Conservation (phyloP, 2,113 vertebrate genomes). For the Sprattus sprattus region DNA sequence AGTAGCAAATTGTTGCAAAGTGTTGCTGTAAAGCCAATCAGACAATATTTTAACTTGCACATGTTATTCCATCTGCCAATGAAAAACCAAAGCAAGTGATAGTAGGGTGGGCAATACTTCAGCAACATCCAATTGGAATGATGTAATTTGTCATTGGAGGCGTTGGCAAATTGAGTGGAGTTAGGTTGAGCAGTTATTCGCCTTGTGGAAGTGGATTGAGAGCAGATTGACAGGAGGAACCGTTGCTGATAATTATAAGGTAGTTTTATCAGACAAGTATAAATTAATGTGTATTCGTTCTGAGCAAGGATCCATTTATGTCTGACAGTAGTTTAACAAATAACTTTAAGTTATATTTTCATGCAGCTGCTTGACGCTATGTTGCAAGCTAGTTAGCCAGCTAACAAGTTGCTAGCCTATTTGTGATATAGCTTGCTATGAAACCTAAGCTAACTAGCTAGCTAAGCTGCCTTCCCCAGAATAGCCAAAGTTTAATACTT, state of each 20-base stretch:
- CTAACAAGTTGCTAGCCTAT: slow-evolving; percentile 10
- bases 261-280: slow-evolving; percentile 8
- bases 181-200: slow-evolving; percentile 1
- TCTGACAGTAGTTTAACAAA: not conserved
- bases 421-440: not conserved
- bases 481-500: slow-evolving; percentile 6
- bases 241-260: slow-evolving; percentile 15
- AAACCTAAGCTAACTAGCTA: not conserved
- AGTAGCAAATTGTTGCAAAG: no score
- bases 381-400: slow-evolving; percentile 7
- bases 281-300: not conserved
- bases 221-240: slow-evolving; percentile 15
- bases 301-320: not conserved
- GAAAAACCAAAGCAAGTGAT: not conserved
- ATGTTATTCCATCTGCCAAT: not conserved
- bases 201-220: slow-evolving; percentile 15
- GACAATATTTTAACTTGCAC: not conserved
- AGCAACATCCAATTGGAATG: not conserved
- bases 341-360: not conserved
- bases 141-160: not conserved
- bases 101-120: not conserved
- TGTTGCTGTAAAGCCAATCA: slow-evolving; percentile 5
- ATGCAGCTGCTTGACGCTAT: not conserved
- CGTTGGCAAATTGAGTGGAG: not conserved
- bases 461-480: not conserved